phyloP scores from a whole-genome alignment of 2,797 vertebrate genomes.

The Premnoplex brunnescens region DNA sequence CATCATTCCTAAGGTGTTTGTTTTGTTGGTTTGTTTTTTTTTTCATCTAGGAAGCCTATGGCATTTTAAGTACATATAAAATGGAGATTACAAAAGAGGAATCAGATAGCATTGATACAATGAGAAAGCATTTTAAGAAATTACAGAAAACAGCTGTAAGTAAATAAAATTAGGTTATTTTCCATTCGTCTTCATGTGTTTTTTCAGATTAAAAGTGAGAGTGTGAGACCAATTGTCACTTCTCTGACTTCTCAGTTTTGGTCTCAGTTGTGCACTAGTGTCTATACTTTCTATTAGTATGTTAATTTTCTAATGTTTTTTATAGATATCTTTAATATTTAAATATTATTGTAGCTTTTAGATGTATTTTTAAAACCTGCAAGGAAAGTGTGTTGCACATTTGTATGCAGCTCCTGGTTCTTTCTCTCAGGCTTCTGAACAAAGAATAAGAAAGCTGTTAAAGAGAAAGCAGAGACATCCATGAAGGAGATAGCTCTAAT shows the following conservation, averaged over 20 bases:
- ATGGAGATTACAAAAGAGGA: constrained; percentile 82
- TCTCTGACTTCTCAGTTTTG: background rate
- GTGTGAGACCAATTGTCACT: background rate
- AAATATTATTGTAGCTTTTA: background rate
- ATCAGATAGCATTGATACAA: constrained; percentile 76
- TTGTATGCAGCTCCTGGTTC: background rate
- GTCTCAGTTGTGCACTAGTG: background rate
- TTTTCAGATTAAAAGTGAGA: background rate
- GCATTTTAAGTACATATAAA: constrained; percentile 78
- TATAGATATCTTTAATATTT: background rate
- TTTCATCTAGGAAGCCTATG: constrained; percentile 80
- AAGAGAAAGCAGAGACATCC: background rate
- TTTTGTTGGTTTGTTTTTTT: background rate
- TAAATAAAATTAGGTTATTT: constrained; percentile 13
- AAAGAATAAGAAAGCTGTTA: background rate
- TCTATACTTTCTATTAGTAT: background rate
- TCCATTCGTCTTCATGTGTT: background rate
- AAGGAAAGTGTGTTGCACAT: background rate
- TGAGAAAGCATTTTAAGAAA: constrained; percentile 79
- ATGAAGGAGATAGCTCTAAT: background rate
- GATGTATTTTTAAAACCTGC: background rate
- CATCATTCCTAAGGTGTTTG: background rate
- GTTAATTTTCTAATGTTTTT: background rate
- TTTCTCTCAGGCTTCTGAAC: background rate
- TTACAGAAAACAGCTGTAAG: constrained; percentile 82